Evolutionary conservation across 2,113 vertebrate genomes (phyloP).

Genomic region (Promerops cafer): DNA sequence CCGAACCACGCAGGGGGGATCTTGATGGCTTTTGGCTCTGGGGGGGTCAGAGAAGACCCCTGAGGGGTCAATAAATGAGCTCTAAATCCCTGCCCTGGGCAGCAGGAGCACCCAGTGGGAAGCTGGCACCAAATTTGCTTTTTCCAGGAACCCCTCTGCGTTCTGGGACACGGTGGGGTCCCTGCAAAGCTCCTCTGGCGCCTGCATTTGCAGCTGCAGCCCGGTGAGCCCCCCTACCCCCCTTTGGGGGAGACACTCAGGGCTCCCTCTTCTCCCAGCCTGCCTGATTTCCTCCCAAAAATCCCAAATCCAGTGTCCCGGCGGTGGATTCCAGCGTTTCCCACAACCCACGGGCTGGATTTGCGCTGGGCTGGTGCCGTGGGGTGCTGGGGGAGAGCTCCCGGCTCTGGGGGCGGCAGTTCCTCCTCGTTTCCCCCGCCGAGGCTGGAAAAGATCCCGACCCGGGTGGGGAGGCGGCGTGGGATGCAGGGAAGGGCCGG

Average conservation of each 20-base stretch:
- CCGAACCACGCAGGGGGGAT: accelerated
- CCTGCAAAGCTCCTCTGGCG: not conserved
- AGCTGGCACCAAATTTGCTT: accelerated
- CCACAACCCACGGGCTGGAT: accelerated
- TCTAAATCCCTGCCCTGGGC: accelerated
- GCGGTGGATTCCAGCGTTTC: accelerated
- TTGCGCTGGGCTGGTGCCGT: not conserved
- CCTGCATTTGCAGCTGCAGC: not conserved
- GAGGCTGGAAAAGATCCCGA: not conserved
- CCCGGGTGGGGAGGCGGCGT: accelerated
- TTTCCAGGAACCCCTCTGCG: accelerated
- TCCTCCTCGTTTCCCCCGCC: not conserved
- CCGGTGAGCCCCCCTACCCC: not conserved
- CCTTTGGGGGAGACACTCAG: accelerated
- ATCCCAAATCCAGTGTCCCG: accelerated
- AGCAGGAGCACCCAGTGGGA: not conserved
- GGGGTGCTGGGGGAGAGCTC: accelerated
- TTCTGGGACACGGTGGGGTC: accelerated
- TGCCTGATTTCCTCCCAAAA: not conserved
- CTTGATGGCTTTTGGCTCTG: accelerated
- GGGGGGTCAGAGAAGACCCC: not conserved
- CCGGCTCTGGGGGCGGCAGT: accelerated
- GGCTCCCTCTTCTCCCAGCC: not conserved
- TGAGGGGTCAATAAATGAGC: not conserved
- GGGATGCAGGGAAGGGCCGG: not conserved